A percentile compares a stretch with the other conserved stretches of the same genome.
Conservation (phyloP, 2,113 vertebrate genomes). For the Tetrax tetrax region DNA sequence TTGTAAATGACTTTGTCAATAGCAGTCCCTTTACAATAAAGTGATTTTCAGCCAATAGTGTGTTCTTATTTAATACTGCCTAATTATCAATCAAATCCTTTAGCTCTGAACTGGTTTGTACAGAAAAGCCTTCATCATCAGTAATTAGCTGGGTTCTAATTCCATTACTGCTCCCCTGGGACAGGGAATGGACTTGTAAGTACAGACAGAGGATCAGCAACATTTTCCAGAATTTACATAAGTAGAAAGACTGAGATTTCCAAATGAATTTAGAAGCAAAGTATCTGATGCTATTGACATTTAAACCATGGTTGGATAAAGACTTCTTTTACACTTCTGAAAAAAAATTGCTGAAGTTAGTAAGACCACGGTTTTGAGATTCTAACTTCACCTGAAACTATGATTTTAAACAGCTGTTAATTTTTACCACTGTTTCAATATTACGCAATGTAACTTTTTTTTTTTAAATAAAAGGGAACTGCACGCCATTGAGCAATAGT, state of each 20-base stretch:
- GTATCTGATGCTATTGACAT: not conserved
- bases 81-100: not conserved
- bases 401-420: conserved; percentile 11
- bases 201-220: not conserved
- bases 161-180: not conserved
- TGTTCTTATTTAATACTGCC: not conserved
- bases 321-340: not conserved
- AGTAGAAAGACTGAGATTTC: not conserved
- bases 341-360: not conserved
- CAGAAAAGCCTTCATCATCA: not conserved
- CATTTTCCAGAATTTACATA: not conserved
- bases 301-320: not conserved
- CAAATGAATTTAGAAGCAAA: not conserved
- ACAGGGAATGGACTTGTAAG: not conserved
- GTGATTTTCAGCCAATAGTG: not conserved
- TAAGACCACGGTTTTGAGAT: not conserved
- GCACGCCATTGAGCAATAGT: conserved; percentile 19
- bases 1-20: not conserved
- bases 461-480: not conserved
- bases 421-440: conserved; percentile 60
- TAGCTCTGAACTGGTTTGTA: not conserved
- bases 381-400: not conserved
- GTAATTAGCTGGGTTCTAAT: not conserved
- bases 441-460: not conserved
- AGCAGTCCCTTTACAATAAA: conserved; percentile 30